These are phyloP conservation scores for Probosciger aterrimus DNA, from an alignment of 2,113 vertebrate genomes.

Conservation along the genomic window DNA sequence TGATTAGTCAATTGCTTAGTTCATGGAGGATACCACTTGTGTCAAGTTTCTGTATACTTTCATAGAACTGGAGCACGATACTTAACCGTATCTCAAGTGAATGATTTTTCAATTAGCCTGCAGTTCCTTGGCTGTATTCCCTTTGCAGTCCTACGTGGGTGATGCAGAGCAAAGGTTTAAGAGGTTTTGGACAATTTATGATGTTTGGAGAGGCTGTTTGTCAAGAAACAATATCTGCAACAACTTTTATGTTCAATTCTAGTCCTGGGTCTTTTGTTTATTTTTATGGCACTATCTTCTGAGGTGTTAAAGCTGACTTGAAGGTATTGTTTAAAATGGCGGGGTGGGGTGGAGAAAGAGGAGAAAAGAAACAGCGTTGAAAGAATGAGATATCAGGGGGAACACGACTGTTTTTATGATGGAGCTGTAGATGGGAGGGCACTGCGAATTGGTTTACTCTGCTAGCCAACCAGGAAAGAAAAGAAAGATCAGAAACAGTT, in stretches of 20 bases:
- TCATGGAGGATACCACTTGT: constrained; percentile 52
- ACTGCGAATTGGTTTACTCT: constrained; percentile 53
- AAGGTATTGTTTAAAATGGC: constrained; percentile 35
- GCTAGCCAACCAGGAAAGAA: constrained; percentile 47
- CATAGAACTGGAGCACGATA: constrained; percentile 54
- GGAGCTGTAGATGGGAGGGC: background rate
- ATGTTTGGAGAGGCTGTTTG: constrained; percentile 72
- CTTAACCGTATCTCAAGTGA: constrained; percentile 71
- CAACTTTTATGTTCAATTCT: constrained; percentile 73
- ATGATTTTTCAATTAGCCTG: constrained; percentile 82
- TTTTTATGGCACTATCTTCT: constrained; percentile 67
- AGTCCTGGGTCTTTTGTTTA: constrained; percentile 68
- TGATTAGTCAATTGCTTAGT: constrained; percentile 68
- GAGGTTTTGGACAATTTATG: constrained; percentile 77
- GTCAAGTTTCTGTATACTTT: constrained; percentile 69
- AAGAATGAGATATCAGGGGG: background rate
- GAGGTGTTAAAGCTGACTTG: constrained; percentile 50
- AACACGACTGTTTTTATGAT: constrained; percentile 10
- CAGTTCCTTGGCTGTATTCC: constrained; percentile 71
- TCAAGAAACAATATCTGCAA: constrained; percentile 79
- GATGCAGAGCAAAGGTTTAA: constrained; percentile 78
- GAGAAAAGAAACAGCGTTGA: background rate
- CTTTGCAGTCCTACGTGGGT: constrained; percentile 64
- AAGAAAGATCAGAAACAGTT: constrained; percentile 75
- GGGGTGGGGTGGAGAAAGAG: background rate